A percentile compares a stretch with the other conserved stretches of the same genome.
Conservation (phyloP, 2,797 vertebrate genomes). For the Poeciliopsis turneri region DNA sequence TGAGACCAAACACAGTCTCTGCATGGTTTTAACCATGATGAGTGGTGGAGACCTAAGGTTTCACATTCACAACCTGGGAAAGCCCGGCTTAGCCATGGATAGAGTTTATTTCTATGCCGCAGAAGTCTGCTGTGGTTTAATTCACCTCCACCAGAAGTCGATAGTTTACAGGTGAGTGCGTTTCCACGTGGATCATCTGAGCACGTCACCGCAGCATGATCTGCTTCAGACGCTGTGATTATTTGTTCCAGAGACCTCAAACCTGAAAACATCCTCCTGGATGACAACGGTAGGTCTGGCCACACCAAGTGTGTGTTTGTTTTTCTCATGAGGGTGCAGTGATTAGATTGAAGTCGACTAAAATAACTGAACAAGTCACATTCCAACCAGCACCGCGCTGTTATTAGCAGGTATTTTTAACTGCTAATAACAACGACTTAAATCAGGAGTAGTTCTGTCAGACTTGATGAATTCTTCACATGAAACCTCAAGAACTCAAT, state of each 20-base stretch:
- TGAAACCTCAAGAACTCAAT: background rate
- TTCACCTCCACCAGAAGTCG: slow-evolving; percentile 83
- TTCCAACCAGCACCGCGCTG: background rate
- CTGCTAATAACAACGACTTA: background rate
- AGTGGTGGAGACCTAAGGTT: slow-evolving; percentile 87
- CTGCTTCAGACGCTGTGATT: slow-evolving; percentile 18
- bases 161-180: slow-evolving; percentile 84
- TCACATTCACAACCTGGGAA: slow-evolving; percentile 87
- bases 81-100: slow-evolving; percentile 72
- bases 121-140: slow-evolving; percentile 86
- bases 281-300: slow-evolving; percentile 75
- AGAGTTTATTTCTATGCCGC: slow-evolving; percentile 85
- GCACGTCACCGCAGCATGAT: background rate
- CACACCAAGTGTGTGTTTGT: background rate
- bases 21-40: slow-evolving; percentile 89
- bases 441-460: background rate
- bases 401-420: slow-evolving; percentile 37
- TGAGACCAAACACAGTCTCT: slow-evolving; percentile 86
- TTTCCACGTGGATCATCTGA: background rate
- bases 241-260: slow-evolving; percentile 89
- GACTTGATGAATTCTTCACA: background rate
- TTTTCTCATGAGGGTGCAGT: background rate
- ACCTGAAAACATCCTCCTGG: slow-evolving; percentile 96
- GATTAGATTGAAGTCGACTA: background rate
- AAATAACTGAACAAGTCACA: background rate